Base-by-base conservation (phyloP, 2,888 invertebrate species). In the Eupithecia exiguata region DNA sequence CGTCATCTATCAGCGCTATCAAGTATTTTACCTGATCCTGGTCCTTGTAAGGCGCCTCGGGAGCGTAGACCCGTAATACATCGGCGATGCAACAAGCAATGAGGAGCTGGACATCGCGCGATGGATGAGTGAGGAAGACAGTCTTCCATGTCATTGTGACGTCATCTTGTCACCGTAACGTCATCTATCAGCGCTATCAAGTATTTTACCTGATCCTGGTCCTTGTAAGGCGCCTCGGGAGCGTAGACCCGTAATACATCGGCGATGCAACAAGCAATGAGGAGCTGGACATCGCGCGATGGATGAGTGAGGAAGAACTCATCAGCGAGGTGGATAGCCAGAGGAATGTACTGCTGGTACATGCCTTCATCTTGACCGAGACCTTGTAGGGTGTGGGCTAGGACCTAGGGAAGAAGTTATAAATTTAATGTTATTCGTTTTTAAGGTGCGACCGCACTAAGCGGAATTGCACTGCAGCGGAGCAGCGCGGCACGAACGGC, bases 21-120 rank as follows among this genome's bases (percentile, higher is more conserved):
- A 46, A 18, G 35, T 53, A 4, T 21, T 79, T 78, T 75, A 99
- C 97, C 95, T 99, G 98, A 77, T 98, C 98, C 77, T 98, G 97
- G 88, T 99, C 99, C 92, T 98, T 99, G 89, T 99, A 99, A 0
- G 99, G 99, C 53, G 99, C 99, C 88, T 99, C 99, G 0, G 99
- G 99, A 1, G 99, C 99, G 91, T 99, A 99, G 9, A 99, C 98
- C 76, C 99, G 95, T 79, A 99, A 96, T 49, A 99, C 98, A 91
- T 99, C 99, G 7, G 99, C 99, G 85, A 99, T 98, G 89, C 99
- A 99, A 91, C 99, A 99, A 0, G 99, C 99, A 75, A 99, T 98
- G 49, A 99, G 95, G 69, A 99, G 95, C 88, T 99, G 98, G 0
- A 99, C 99, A 92, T 99, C 99, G 80, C 97, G 96, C 74, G 98